phyloP scores from a whole-genome alignment of 2,797 vertebrate genomes.

The Serranus cabrilla region DNA sequence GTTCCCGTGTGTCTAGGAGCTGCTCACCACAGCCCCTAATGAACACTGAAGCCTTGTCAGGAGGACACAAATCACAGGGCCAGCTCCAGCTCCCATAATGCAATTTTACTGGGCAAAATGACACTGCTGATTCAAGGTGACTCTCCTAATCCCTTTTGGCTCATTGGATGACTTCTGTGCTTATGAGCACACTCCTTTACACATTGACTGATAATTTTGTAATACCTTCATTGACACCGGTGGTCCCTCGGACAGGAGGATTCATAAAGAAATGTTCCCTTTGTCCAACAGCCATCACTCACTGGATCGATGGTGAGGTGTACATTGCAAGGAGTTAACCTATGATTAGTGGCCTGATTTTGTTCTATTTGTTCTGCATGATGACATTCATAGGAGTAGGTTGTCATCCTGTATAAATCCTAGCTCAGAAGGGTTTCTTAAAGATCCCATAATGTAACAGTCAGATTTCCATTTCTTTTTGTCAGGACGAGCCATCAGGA shows the following conservation, averaged over 20 bases:
- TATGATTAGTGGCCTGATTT: background rate
- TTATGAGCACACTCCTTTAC: conserved; percentile 53
- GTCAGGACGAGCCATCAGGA: too few relatives aligned
- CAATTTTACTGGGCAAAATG: conserved; percentile 81
- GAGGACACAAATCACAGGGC: conserved; percentile 83
- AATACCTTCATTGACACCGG: conserved; percentile 48
- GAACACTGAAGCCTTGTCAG: conserved; percentile 83
- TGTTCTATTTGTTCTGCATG: too few relatives aligned
- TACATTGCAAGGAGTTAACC: conserved; percentile 1
- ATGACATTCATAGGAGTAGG: background rate
- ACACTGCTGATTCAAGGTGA: conserved; percentile 83
- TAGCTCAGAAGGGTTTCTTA: background rate
- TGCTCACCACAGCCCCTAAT: conserved; percentile 78
- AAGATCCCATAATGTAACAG: background rate
- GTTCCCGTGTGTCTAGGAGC: conserved; percentile 68
- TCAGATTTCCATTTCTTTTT: too few relatives aligned
- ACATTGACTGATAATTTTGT: conserved; percentile 45
- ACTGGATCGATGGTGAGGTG: background rate
- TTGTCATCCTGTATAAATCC: background rate
- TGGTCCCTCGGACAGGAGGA: conserved; percentile 18
- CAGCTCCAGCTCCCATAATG: conserved; percentile 79
- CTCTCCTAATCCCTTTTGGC: conserved; percentile 74
- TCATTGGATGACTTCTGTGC: conserved; percentile 68
- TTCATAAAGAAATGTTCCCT: conserved; percentile 28
- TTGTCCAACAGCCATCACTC: conserved; percentile 2